Conservation (phyloP, 2,797 vertebrate species). For the Pseudochromis fuscus region DNA sequence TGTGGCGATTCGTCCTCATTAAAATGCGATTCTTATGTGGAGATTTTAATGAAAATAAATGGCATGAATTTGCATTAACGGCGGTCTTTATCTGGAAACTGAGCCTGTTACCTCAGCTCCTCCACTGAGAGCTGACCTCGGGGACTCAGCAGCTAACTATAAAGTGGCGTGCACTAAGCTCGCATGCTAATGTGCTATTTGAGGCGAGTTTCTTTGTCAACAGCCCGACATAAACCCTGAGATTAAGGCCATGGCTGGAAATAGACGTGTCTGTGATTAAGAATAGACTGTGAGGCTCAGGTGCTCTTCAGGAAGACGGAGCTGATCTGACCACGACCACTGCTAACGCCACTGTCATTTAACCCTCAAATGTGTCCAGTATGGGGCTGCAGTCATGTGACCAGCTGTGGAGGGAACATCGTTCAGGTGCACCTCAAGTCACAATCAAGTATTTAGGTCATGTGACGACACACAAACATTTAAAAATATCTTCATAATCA, state of each 20-base stretch:
- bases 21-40: conserved; percentile 27
- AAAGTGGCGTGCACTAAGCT: conserved; percentile 19
- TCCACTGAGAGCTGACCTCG: conserved; percentile 20
- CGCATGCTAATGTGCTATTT: conserved; percentile 49
- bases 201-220: conserved; percentile 46
- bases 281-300: conserved; percentile 8
- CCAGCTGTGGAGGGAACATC: no score
- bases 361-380: no score
- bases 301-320: not conserved
- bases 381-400: no score
- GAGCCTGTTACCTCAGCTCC: conserved; percentile 26
- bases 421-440: no score
- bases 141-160: conserved; percentile 21
- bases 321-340: not conserved
- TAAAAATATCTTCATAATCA: no score
- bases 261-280: conserved; percentile 40
- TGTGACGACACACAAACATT: no score
- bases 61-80: conserved; percentile 30
- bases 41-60: conserved; percentile 43
- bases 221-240: conserved; percentile 25
- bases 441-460: no score
- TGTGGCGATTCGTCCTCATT: conserved; percentile 29
- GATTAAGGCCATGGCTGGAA: conserved; percentile 63
- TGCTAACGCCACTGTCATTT: no score
- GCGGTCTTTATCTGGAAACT: conserved; percentile 8